Conservation (phyloP, 1,140 invertebrate species). For the Microplitis mediator region DNA sequence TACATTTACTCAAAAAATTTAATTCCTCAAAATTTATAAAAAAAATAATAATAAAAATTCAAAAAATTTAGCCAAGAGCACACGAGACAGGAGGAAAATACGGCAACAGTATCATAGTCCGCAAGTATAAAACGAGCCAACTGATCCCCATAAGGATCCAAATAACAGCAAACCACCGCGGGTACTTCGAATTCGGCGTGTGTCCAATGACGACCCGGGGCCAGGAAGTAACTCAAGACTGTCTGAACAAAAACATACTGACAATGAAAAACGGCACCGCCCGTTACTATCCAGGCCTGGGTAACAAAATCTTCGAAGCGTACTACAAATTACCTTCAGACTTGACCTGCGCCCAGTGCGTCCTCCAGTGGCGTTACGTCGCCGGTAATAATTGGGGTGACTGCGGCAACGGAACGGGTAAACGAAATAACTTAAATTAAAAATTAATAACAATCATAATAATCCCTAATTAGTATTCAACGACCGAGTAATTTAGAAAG, state of each 20-base stretch:
- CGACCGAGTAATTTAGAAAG: too few species aligned
- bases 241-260: constrained; percentile 76
- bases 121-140: constrained; percentile 72
- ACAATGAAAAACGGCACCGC: constrained; percentile 62
- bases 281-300: constrained; percentile 77
- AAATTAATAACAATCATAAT: too few species aligned
- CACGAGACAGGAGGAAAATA: constrained; percentile 87
- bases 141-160: constrained; percentile 76
- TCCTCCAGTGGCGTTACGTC: constrained; percentile 82
- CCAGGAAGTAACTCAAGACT: constrained; percentile 72
- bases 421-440: constrained; percentile 34
- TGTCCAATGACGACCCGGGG: constrained; percentile 70
- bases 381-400: constrained; percentile 82
- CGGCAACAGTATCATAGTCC: constrained; percentile 79
- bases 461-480: not conserved
- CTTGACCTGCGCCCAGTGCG: constrained; percentile 77
- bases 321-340: constrained; percentile 72
- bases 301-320: constrained; percentile 79
- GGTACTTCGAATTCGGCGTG: constrained; percentile 87
- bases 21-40: not conserved
- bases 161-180: constrained; percentile 79
- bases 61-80: constrained; percentile 66
- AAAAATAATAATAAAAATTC: constrained; percentile 23
- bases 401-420: constrained; percentile 70
- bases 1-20: too few species aligned